Conservation (phyloP, 2,113 vertebrate genomes). For the Crypturellus undulatus region DNA sequence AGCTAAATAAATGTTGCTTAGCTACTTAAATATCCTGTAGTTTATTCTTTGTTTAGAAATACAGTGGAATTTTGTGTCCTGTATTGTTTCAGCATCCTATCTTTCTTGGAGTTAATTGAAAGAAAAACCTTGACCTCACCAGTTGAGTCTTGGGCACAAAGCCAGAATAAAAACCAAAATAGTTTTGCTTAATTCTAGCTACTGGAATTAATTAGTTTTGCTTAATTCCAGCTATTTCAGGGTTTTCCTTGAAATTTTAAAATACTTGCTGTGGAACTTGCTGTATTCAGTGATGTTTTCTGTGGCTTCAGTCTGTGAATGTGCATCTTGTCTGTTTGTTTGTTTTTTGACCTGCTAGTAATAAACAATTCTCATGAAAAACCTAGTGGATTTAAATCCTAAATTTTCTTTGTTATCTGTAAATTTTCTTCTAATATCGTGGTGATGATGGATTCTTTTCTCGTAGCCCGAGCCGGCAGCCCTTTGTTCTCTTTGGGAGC, state of each 20-base stretch:
- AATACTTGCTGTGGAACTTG: neutral
- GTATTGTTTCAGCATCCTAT: neutral
- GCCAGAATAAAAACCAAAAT: neutral
- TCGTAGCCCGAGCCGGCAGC: conserved; percentile 87
- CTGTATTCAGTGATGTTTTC: neutral
- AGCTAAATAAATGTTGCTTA: neutral
- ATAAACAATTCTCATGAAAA: neutral
- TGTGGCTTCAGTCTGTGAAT: neutral
- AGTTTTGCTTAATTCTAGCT: neutral
- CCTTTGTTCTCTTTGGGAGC: conserved; percentile 91
- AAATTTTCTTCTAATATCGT: neutral
- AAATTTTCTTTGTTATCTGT: neutral
- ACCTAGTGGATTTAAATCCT: neutral
- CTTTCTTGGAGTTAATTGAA: neutral
- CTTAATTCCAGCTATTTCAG: neutral
- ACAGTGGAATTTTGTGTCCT: neutral
- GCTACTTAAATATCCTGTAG: neutral
- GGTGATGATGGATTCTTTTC: neutral
- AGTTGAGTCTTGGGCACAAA: neutral
- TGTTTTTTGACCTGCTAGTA: neutral
- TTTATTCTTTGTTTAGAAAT: neutral
- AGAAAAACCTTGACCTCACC: neutral
- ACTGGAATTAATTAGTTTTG: neutral
- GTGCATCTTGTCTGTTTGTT: neutral
- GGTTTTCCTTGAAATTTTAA: neutral